Conservation (phyloP, 2,797 vertebrate genomes). For the Phataginus tetradactyla region DNA sequence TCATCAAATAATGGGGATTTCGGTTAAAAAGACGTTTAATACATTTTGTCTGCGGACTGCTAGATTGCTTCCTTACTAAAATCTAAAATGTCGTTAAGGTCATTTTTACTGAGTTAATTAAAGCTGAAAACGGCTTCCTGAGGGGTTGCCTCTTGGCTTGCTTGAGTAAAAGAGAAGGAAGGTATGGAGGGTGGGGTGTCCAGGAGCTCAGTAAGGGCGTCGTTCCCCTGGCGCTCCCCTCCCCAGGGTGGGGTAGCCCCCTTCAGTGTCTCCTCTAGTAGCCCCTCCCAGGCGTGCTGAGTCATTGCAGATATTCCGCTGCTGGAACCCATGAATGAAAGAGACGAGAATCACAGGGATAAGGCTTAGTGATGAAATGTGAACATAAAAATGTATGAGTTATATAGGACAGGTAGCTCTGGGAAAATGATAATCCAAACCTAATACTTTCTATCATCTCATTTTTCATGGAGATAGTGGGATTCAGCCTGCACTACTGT, state of each 20-base stretch:
- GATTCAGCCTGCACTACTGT: not conserved
- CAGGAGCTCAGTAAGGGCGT: not conserved
- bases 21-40: not conserved
- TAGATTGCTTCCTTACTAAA: not conserved
- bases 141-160: not conserved
- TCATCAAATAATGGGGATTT: constrained; percentile 32
- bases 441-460: not conserved
- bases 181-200: not conserved
- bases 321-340: constrained; percentile 4
- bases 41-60: not conserved
- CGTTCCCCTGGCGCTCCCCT: no score
- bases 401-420: not conserved
- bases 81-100: constrained; percentile 10
- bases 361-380: not conserved
- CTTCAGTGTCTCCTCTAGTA: not conserved
- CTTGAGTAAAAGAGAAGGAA: not conserved
- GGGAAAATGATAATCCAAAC: not conserved
- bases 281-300: constrained; percentile 12
- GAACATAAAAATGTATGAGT: not conserved
- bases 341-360: not conserved
- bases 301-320: constrained; percentile 15
- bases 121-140: not conserved
- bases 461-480: not conserved
- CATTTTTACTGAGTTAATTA: not conserved
- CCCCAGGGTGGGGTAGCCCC: not conserved